Percentiles rank a stretch among this genome's conserved stretches.
phyloP scores from a whole-genome alignment of 2,797 vertebrate species.

The Phalanger gymnotis region DNA sequence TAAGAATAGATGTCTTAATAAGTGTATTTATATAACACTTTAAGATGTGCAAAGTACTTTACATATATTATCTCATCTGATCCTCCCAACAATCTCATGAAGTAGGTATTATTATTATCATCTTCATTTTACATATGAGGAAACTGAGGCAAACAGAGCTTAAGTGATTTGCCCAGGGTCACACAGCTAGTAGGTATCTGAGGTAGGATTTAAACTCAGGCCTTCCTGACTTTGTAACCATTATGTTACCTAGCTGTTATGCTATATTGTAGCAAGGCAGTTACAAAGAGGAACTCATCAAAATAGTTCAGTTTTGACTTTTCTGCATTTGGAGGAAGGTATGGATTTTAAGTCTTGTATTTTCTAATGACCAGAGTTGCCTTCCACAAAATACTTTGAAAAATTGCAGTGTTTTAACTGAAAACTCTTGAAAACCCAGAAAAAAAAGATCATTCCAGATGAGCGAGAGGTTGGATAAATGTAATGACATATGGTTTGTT shows the following conservation, averaged over 20 bases:
- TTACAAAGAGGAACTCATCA: constrained; percentile 44
- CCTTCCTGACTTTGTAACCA: neutral
- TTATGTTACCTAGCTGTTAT: neutral
- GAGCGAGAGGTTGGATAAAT: constrained; percentile 82
- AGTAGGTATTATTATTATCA: neutral
- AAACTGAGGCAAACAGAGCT: neutral
- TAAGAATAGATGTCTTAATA: neutral
- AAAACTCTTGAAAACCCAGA: constrained; percentile 72
- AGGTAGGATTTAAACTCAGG: neutral
- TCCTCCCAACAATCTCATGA: neutral
- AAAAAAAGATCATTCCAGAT: constrained; percentile 79
- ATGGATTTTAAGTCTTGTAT: constrained; percentile 71
- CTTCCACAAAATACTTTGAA: constrained; percentile 69
- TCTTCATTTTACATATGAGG: neutral
- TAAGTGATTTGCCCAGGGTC: neutral
- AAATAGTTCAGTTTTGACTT: constrained; percentile 60
- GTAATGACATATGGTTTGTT: constrained; percentile 81
- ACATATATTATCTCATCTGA: neutral
- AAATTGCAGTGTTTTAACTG: constrained; percentile 70
- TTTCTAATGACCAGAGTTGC: constrained; percentile 73
- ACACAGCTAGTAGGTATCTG: neutral
- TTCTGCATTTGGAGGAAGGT: constrained; percentile 50
- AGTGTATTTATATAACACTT: neutral
- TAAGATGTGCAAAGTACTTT: neutral
- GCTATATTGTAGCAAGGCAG: constrained; percentile 40